Evolutionary conservation across 2,113 vertebrate genomes (phyloP).

Genomic region (Malurus melanocephalus): DNA sequence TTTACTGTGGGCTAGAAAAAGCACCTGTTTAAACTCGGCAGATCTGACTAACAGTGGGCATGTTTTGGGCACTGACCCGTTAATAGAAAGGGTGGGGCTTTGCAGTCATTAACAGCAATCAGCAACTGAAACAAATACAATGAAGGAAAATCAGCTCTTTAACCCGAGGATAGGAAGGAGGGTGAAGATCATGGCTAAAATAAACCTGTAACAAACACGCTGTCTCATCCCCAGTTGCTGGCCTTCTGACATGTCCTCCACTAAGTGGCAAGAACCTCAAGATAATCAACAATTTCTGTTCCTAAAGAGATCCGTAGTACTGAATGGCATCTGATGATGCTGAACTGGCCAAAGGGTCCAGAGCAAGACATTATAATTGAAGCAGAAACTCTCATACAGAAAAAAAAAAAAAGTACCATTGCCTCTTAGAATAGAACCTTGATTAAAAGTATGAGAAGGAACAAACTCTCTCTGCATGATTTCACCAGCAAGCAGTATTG

Average conservation of each 20-base stretch:
- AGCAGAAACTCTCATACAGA: not conserved
- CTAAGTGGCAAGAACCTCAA: not conserved
- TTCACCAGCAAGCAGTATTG: not conserved
- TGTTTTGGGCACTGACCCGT: constrained; percentile 50
- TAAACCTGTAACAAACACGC: not conserved
- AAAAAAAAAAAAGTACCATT: not conserved
- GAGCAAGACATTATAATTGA: not conserved
- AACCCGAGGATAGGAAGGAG: not conserved
- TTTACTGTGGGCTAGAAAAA: constrained; percentile 32
- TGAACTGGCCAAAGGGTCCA: not conserved
- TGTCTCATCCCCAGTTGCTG: not conserved
- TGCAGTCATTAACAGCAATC: not conserved
- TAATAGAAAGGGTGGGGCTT: constrained; percentile 42
- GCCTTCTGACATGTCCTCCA: not conserved
- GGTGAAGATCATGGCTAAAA: not conserved
- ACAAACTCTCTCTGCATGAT: not conserved
- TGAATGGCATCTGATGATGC: not conserved
- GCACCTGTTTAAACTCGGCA: constrained; percentile 57
- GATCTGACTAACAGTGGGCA: constrained; percentile 6
- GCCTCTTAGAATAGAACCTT: not conserved
- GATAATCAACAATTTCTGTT: not conserved
- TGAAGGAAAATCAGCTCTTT: not conserved
- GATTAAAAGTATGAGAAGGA: not conserved
- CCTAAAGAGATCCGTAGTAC: not conserved
- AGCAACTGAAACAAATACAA: constrained; percentile 22